Base-by-base conservation (phyloP, 2,888 invertebrate genomes). In the Cinara cedri region DNA sequence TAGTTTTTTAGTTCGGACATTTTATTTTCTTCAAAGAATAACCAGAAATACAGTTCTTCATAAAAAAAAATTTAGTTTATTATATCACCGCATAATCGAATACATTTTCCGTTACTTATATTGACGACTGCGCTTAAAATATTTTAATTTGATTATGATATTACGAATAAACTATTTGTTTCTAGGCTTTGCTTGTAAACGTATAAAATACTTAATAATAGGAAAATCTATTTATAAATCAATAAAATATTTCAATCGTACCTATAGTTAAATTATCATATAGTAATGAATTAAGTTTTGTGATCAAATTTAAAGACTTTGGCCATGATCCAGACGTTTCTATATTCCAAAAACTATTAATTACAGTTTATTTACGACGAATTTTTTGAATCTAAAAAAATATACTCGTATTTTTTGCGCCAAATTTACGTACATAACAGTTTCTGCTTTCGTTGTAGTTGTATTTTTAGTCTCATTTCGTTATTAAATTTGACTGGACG, bases 261-360 rank as follows among this genome's bases (percentile, higher is more conserved):
- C n/a, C n/a, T n/a, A 1, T 46, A 16, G 46, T 42, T 55, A 9
- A 57, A 46, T 46, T 60, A 13, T 57, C 0, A 34, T 72, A 68
- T 68, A n/a, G n/a, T 68, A 55, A 46, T 60, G 46, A 24, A 46
- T 16, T 57, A 26, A 44, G 11, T 66, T 71, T 72, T 8, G 13
- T 72, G 24, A 46, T 72, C 42, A 60, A 71, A 24, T n/a, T 60
- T 60, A n/a, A 57, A 60, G 46, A 60, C 42, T 46, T 60, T 60
- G 72, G 72, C 46, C 26, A 46, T 72, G 72, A 72, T 60, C 72
- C 57, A 72, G 72, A 19, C 44, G 16, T 71, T 71, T 34, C 14
- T 24, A 34, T 34, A 4, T 34, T 24, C n/a, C 46, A 16, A 72
- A n/a, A 8, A 57, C 26, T 57, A 72, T 60, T 72, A 46, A 60